Conservation (phyloP, 2,797 vertebrate genomes). For the Rhodeus uyekii region DNA sequence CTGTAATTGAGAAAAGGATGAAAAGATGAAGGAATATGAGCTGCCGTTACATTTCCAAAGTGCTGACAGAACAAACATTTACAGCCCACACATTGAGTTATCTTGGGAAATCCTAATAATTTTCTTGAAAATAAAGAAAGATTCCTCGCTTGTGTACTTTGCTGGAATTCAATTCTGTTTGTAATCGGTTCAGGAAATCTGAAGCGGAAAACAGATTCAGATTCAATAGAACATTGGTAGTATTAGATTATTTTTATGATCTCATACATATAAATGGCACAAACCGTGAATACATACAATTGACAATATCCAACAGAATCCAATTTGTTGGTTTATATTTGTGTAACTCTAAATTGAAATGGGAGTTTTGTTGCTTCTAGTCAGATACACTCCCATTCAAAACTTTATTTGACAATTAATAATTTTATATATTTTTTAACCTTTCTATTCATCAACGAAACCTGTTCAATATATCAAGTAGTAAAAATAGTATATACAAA, state of each 20-base stretch:
- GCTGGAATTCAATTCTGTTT: conserved; percentile 39
- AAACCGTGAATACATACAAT: not conserved
- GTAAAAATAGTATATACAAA: not conserved
- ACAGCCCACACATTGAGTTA: conserved; percentile 43
- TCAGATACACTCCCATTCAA: not conserved
- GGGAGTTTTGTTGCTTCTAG: not conserved
- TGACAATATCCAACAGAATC: not conserved
- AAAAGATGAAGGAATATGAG: conserved; percentile 57
- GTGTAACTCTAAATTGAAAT: not conserved
- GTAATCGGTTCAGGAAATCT: conserved; percentile 34
- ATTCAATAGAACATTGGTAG: conserved; percentile 16
- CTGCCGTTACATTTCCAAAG: conserved; percentile 63
- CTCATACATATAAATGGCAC: conserved; percentile 33
- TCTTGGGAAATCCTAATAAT: conserved; percentile 50
- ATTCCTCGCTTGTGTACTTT: conserved; percentile 44
- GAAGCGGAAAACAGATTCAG: not conserved
- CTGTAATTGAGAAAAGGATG: conserved; percentile 22
- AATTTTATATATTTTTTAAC: not conserved
- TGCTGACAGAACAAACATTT: conserved; percentile 69
- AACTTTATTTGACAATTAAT: not conserved
- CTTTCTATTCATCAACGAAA: not conserved
- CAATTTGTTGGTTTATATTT: conserved; percentile 16
- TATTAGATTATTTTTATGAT: conserved; percentile 17
- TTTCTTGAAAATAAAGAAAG: conserved; percentile 48
- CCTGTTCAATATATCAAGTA: not conserved